phyloP scores from a whole-genome alignment of 1,140 invertebrate species.

The Cyphomyrmex costatus region DNA sequence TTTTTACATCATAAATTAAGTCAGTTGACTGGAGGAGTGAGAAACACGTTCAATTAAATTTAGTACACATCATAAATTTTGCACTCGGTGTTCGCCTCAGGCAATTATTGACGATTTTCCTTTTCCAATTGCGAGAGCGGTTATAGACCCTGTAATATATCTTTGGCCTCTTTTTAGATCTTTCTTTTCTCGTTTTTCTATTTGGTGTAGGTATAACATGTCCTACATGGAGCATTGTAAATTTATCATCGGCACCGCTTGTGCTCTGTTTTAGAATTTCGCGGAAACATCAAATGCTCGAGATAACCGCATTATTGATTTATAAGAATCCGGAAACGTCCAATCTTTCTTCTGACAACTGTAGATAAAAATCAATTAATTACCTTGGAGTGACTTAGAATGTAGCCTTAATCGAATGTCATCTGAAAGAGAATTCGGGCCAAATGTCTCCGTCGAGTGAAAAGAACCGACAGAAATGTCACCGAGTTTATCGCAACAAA shows the following conservation, averaged over 20 bases:
- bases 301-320: not conserved
- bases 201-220: not conserved
- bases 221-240: not conserved
- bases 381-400: not conserved
- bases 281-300: not conserved
- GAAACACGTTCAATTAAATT: constrained; percentile 31
- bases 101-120: constrained; percentile 17
- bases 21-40: not conserved
- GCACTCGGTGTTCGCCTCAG: not conserved
- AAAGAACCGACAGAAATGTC: constrained; percentile 46
- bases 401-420: not conserved
- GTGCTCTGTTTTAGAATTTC: not conserved
- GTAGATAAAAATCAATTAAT: not conserved
- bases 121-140: not conserved
- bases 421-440: not conserved
- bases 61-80: constrained; percentile 41
- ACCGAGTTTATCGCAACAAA: constrained; percentile 54
- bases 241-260: not conserved
- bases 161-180: not conserved
- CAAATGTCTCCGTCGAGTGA: not conserved
- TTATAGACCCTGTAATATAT: not conserved
- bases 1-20: constrained; percentile 1
- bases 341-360: not conserved
- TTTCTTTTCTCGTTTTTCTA: constrained; percentile 3
- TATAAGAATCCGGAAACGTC: not conserved